These are phyloP conservation scores for Pipistrellus kuhlii DNA, from an alignment of 2,797 vertebrate species.

Conservation along the genomic window DNA sequence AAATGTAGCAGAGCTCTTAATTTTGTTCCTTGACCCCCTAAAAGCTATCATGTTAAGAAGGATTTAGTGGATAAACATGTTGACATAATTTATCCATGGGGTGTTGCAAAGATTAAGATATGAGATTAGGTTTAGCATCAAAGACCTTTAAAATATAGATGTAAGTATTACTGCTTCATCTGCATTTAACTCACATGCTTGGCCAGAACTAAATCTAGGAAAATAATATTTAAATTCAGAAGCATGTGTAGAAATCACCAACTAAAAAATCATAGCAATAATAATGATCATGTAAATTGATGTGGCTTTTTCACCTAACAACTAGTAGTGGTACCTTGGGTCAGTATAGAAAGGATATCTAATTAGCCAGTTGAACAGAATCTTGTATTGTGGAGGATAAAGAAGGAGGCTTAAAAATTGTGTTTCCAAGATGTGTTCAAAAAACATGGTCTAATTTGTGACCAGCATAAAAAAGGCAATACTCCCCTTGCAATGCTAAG, in stretches of 20 bases:
- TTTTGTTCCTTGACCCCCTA: not conserved
- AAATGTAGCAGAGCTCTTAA: not conserved
- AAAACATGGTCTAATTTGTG: not conserved
- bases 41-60: not conserved
- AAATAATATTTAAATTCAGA: constrained; percentile 51
- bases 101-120: not conserved
- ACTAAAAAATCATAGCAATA: constrained; percentile 20
- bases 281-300: constrained; percentile 21
- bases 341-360: not conserved
- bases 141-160: not conserved
- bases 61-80: not conserved
- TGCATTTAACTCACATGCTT: not conserved
- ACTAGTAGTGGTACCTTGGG: not conserved
- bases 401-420: not conserved
- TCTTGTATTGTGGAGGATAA: not conserved
- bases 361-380: not conserved
- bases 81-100: not conserved
- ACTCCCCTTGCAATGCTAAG: not conserved
- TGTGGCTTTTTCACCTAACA: not conserved
- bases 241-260: not conserved
- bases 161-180: not conserved
- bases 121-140: not conserved
- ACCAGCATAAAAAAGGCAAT: not conserved
- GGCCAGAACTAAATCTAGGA: not conserved
- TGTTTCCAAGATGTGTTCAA: not conserved